phyloP scores from a whole-genome alignment of 1,140 invertebrate species.

The Sitobion miscanthi region DNA sequence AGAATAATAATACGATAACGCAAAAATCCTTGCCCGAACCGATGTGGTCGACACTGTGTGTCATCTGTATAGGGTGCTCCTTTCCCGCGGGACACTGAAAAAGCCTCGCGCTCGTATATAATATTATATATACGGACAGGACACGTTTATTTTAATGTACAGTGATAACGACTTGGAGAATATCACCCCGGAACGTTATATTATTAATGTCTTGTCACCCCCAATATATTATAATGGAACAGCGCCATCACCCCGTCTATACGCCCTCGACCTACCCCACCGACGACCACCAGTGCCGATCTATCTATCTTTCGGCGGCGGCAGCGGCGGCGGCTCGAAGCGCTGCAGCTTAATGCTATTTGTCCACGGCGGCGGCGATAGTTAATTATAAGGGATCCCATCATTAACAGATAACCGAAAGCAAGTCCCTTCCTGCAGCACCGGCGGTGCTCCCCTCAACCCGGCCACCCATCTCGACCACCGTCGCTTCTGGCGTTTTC shows the following conservation, averaged over 20 bases:
- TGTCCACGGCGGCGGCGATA: constrained; percentile 20
- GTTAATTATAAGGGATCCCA: constrained; percentile 56
- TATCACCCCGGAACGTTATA: constrained; percentile 21
- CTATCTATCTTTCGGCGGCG: neutral
- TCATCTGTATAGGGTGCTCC: neutral
- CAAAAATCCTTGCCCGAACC: neutral
- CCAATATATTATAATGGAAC: constrained; percentile 32
- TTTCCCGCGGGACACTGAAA: constrained; percentile 1
- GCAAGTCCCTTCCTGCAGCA: constrained; percentile 37
- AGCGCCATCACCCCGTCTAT: neutral
- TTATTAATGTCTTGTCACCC: constrained; percentile 46
- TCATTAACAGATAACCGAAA: constrained; percentile 53
- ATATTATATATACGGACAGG: neutral
- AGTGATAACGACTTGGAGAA: constrained; percentile 36
- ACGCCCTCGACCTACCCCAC: neutral
- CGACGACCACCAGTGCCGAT: neutral
- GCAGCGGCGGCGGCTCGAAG: neutral
- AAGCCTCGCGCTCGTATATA: neutral
- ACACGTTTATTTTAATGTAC: neutral
- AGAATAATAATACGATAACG: neutral
- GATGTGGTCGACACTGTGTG: neutral
- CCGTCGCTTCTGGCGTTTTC: neutral
- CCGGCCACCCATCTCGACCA: neutral
- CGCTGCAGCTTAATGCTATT: constrained; percentile 41
- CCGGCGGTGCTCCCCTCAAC: neutral